Percentiles rank a stretch among this genome's conserved stretches.
Evolutionary conservation across 2,113 vertebrate species (phyloP).

Genomic region (Equus przewalskii): DNA sequence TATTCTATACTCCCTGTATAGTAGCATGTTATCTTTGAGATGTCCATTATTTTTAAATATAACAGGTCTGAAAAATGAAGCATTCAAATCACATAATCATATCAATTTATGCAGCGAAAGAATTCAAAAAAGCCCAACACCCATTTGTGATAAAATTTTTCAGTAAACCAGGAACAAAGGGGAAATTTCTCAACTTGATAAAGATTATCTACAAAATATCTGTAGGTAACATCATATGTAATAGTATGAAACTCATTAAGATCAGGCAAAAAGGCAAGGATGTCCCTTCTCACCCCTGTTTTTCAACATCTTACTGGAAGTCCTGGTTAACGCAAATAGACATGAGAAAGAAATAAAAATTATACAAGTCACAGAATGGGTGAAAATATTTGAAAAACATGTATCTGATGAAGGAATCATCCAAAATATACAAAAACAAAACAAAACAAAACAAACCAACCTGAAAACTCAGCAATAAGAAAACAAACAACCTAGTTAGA

Average conservation of each 20-base stretch:
- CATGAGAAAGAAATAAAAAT: neutral
- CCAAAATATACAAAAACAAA: neutral
- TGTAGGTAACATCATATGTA: neutral
- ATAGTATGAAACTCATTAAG: neutral
- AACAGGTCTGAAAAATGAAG: neutral
- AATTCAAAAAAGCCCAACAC: neutral
- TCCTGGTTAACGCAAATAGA: neutral
- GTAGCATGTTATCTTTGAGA: neutral
- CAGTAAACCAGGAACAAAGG: neutral
- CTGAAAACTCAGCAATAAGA: neutral
- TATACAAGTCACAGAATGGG: neutral
- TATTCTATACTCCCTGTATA: neutral
- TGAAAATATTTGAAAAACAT: neutral
- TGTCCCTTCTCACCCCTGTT: neutral
- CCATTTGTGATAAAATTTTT: neutral
- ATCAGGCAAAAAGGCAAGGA: neutral
- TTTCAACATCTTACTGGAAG: neutral
- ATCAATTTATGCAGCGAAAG: neutral
- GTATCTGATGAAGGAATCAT: neutral
- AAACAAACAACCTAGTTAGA: neutral
- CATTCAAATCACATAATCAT: neutral
- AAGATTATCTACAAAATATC: neutral
- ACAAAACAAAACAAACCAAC: too few species aligned
- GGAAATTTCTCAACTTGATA: neutral
- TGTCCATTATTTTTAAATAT: neutral